Evolutionary conservation across 1,140 invertebrate genomes (phyloP).

Genomic region (Catajapyx aquilonaris): DNA sequence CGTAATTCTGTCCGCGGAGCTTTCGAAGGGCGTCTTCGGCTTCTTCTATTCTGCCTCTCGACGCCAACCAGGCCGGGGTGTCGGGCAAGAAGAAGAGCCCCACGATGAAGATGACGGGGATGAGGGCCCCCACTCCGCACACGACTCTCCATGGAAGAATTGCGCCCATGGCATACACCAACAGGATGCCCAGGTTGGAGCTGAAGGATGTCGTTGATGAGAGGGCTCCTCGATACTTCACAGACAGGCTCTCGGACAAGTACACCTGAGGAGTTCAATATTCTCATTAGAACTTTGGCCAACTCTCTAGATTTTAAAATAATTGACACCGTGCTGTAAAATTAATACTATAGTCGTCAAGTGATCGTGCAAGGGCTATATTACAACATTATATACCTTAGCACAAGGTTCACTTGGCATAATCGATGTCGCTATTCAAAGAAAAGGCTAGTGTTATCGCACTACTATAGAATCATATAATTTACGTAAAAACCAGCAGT

Average conservation of each 20-base stretch:
- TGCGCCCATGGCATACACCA: conserved; percentile 33
- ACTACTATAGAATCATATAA: too few relatives aligned
- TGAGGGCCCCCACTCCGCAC: conserved; percentile 25
- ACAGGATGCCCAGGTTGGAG: conserved; percentile 29
- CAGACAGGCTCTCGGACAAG: conserved; percentile 29
- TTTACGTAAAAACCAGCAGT: too few relatives aligned
- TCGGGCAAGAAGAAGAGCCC: conserved; percentile 35
- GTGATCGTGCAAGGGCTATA: too few relatives aligned
- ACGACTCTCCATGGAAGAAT: conserved; percentile 33
- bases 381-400: too few relatives aligned
- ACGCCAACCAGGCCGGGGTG: conserved; percentile 43
- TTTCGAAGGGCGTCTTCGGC: conserved; percentile 27
- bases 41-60: conserved; percentile 25
- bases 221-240: conserved; percentile 31
- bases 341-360: too few relatives aligned
- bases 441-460: too few relatives aligned
- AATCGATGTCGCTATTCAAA: too few relatives aligned
- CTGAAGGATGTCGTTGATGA: conserved; percentile 28
- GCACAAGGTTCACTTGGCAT: too few relatives aligned
- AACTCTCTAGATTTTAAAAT: too few relatives aligned
- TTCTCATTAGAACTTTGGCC: too few relatives aligned
- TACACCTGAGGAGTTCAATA: too few relatives aligned
- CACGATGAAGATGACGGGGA: conserved; percentile 25
- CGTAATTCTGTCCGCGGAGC: conserved; percentile 21
- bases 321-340: too few relatives aligned